phyloP scores from a whole-genome alignment of 2,797 vertebrate genomes.

The Pelodytes ibericus region DNA sequence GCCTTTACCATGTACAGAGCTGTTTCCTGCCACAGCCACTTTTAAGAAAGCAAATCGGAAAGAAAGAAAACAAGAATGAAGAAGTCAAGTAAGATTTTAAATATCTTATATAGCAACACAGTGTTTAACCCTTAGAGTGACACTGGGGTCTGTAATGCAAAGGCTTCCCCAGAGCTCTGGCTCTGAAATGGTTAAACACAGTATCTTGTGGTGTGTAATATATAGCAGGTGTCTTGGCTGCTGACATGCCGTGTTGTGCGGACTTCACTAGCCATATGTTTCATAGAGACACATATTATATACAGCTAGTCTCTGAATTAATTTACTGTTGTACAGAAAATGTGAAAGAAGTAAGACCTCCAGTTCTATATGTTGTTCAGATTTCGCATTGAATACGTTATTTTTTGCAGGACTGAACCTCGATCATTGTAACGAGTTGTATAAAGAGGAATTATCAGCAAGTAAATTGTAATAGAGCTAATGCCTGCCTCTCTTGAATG shows the following conservation, averaged over 20 bases:
- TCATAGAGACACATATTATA: neutral
- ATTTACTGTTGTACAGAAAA: conserved; percentile 1
- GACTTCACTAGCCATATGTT: conserved; percentile 34
- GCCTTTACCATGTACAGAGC: conserved; percentile 38
- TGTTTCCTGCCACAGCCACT: conserved; percentile 24
- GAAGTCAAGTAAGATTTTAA: conserved; percentile 48
- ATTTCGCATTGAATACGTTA: too few relatives aligned
- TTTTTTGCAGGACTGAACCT: too few relatives aligned
- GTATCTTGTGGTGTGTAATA: conserved; percentile 10
- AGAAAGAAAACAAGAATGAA: conserved; percentile 42
- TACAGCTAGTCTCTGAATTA: conserved; percentile 17
- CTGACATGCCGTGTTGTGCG: conserved; percentile 27
- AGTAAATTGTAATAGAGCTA: too few relatives aligned
- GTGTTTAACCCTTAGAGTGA: neutral
- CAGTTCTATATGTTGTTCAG: too few relatives aligned
- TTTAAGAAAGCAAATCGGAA: conserved; percentile 15
- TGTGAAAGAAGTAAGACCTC: conserved; percentile 8
- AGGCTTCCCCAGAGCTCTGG: neutral
- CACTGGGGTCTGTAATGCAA: neutral
- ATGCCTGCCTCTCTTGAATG: too few relatives aligned
- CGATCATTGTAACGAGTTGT: too few relatives aligned
- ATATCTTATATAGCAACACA: neutral
- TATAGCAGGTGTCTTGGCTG: conserved; percentile 44
- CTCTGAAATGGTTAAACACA: neutral
- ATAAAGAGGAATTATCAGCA: too few relatives aligned